These are phyloP conservation scores for Apistogramma diplotaenia DNA, from an alignment of 2,113 vertebrate genomes.

Conservation along the genomic window DNA sequence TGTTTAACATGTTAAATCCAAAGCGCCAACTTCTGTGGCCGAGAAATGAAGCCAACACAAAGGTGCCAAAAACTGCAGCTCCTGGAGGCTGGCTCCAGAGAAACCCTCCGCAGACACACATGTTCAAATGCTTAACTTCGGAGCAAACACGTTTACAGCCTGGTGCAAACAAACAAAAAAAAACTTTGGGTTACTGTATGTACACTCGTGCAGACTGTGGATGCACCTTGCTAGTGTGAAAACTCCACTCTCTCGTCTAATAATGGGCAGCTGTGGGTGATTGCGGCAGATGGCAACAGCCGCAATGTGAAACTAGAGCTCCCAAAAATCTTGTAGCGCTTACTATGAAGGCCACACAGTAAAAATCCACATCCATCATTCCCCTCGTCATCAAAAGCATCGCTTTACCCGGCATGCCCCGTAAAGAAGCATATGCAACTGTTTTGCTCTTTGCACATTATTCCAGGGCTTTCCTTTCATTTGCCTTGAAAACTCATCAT, in stretches of 20 bases:
- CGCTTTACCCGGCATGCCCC: not conserved
- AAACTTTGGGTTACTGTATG: not conserved
- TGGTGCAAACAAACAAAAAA: not conserved
- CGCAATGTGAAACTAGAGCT: not conserved
- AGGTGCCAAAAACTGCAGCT: not conserved
- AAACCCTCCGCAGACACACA: not conserved
- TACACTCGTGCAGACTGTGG: not conserved
- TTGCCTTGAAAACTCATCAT: not conserved
- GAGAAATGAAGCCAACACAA: not conserved
- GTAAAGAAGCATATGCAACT: constrained; percentile 11
- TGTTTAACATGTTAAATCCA: not conserved
- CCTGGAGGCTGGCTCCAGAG: not conserved
- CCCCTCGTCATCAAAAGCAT: constrained; percentile 16
- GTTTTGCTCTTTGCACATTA: constrained; percentile 11
- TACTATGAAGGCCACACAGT: not conserved
- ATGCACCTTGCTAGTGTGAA: not conserved
- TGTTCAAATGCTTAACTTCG: not conserved
- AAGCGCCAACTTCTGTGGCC: not conserved
- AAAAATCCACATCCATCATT: constrained; percentile 31
- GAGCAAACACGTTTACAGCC: not conserved
- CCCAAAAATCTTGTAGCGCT: not conserved
- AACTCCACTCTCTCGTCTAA: not conserved
- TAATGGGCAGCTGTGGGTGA: not conserved
- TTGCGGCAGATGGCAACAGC: not conserved
- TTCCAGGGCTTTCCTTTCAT: not conserved